These are phyloP conservation scores for Lacerta agilis DNA, from an alignment of 2,797 vertebrate species.

Conservation along the genomic window DNA sequence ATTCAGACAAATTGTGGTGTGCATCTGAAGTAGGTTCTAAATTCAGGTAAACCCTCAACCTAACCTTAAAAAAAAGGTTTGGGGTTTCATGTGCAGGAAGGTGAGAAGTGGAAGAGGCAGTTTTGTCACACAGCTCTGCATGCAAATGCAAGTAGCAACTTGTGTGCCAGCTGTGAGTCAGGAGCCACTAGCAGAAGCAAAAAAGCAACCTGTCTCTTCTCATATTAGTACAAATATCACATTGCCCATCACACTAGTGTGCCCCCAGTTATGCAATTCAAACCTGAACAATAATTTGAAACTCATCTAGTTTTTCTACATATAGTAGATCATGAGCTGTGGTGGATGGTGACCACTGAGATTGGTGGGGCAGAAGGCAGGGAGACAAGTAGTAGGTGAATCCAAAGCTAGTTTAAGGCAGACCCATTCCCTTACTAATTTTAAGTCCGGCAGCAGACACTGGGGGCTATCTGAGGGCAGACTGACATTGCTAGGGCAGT, in stretches of 20 bases:
- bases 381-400: too few relatives aligned
- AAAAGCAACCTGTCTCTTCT: background rate
- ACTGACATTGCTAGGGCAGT: too few relatives aligned
- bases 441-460: too few relatives aligned
- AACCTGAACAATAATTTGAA: background rate
- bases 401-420: too few relatives aligned
- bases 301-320: background rate
- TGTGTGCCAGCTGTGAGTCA: background rate
- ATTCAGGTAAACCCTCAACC: background rate
- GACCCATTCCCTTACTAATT: too few relatives aligned
- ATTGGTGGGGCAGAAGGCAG: too few relatives aligned
- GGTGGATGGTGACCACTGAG: too few relatives aligned
- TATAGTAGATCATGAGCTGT: conserved; percentile 2
- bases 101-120: background rate
- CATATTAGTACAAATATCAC: background rate
- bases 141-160: background rate
- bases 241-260: background rate
- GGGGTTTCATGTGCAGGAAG: background rate
- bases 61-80: background rate
- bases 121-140: background rate
- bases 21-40: background rate
- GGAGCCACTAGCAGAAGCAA: background rate
- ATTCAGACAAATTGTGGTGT: background rate
- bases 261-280: background rate
- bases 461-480: too few relatives aligned